Evolutionary conservation across 2,113 vertebrate genomes (phyloP), one percentile per base, ranked within the genome.

Genomic region (Paracanthobrama guichenoti): DNA sequence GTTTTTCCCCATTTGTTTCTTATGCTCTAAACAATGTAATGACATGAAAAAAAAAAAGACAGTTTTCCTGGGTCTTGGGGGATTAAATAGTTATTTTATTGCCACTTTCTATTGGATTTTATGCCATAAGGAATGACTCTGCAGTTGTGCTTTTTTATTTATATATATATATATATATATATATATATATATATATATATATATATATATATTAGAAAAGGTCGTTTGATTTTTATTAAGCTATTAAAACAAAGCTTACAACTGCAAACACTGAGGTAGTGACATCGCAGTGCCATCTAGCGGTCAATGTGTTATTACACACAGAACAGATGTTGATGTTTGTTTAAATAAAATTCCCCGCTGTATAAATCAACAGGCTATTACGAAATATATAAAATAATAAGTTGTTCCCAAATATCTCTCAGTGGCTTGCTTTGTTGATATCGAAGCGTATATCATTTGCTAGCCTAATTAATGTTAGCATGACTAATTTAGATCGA

Each of bases 271-370:
- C n/a, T 39, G 24, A 80, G 24, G 42, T 16, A 6, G 18, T 28
- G n/a, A 66, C 55, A 76, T 88, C 18, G 85, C 44, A 88, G 72
- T 87, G 89, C 89, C 93, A 81, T 86, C 93, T 92, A 91, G 91
- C 20, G 92, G 0, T 66, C 3, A 8, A 3, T 60, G 39, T 55
- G n/a, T 13, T 44, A 53, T 46, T 64, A 20, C 35, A 42, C 76
- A 60, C 50, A 11, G 10, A 50, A 5, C 28, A 50, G 24, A 31
- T 28, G 2, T 7, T 6, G 2, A 42, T 69, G 18, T 50, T 50
- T 9, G 13, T 31, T 11, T 0, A 20, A 31, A 31, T 76, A 1
- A 55, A 18, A 75, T 31, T n/a, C 20, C 16, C 18, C 0, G 16
- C 3, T 67, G 64, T 22, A 35, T 18, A 66, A 18, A 11, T 67